Percentiles rank a stretch among this genome's conserved stretches.
Conservation (phyloP, 2,888 invertebrate species). For the Tetranychus piercei region DNA sequence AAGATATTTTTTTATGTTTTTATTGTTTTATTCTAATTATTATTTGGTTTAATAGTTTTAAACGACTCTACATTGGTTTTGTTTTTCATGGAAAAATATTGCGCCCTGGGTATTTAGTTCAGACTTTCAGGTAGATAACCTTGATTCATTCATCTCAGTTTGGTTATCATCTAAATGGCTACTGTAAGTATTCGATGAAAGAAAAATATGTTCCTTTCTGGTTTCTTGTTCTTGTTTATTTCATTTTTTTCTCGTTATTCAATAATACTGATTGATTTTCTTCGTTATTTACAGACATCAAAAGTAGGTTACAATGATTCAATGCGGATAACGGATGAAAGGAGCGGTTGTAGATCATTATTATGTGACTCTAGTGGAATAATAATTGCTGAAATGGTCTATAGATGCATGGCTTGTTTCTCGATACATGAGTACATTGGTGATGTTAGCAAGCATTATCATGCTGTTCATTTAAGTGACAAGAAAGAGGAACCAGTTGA, state of each 20-base stretch:
- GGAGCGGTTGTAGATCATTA: slow-evolving; percentile 12
- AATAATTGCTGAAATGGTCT: slow-evolving; percentile 18
- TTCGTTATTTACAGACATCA: neutral
- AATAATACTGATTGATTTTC: too few species aligned
- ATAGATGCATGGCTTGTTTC: slow-evolving; percentile 14
- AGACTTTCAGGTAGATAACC: too few species aligned
- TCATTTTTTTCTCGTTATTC: too few species aligned
- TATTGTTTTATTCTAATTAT: too few species aligned
- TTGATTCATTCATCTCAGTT: neutral
- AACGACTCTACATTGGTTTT: too few species aligned
- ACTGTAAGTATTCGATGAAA: neutral
- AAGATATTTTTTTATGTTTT: too few species aligned
- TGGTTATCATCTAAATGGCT: neutral
- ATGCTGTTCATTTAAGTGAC: slow-evolving; percentile 3
- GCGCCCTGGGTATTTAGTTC: too few species aligned
- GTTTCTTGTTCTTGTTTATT: neutral
- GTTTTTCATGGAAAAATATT: too few species aligned
- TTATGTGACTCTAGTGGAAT: slow-evolving; percentile 17
- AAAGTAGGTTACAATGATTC: neutral
- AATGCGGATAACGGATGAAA: neutral
- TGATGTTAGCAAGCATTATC: slow-evolving; percentile 16
- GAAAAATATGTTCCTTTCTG: neutral
- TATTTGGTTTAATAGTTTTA: too few species aligned
- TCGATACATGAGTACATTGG: slow-evolving; percentile 6
- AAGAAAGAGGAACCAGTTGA: neutral